phyloP scores from a whole-genome alignment of 2,888 invertebrate genomes.

The Netelia fuscicornis region DNA sequence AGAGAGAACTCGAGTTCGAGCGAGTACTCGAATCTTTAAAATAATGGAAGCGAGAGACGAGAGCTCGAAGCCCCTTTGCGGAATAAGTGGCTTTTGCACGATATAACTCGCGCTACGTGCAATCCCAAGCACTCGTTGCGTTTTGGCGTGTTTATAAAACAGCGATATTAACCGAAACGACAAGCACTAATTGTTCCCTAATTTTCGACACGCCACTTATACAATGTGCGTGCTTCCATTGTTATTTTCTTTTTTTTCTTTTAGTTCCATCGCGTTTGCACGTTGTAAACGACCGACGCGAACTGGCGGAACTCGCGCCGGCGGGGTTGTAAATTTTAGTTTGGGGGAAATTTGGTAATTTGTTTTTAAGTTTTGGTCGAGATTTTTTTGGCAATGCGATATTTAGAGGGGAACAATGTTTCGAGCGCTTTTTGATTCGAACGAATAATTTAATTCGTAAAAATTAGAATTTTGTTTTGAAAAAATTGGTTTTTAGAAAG shows the following conservation, averaged over 20 bases:
- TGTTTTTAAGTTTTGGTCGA: no score
- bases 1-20: constrained; percentile 60
- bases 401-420: no score
- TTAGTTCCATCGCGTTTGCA: not conserved
- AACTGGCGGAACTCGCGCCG: no score
- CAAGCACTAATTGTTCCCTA: constrained; percentile 82
- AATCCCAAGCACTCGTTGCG: constrained; percentile 22
- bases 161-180: constrained; percentile 74
- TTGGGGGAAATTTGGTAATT: no score
- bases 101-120: not conserved
- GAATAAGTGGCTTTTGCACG: constrained; percentile 51
- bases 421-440: no score
- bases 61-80: constrained; percentile 59
- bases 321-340: no score
- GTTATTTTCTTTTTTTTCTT: not conserved
- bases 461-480: no score
- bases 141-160: constrained; percentile 80
- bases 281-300: constrained; percentile 21
- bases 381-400: no score
- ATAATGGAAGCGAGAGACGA: constrained; percentile 75
- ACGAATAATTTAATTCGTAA: no score
- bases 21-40: constrained; percentile 77
- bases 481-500: no score
- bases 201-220: constrained; percentile 76
- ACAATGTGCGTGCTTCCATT: constrained; percentile 1